Conservation (phyloP, 2,113 vertebrate species). For the Phocoena sinus region DNA sequence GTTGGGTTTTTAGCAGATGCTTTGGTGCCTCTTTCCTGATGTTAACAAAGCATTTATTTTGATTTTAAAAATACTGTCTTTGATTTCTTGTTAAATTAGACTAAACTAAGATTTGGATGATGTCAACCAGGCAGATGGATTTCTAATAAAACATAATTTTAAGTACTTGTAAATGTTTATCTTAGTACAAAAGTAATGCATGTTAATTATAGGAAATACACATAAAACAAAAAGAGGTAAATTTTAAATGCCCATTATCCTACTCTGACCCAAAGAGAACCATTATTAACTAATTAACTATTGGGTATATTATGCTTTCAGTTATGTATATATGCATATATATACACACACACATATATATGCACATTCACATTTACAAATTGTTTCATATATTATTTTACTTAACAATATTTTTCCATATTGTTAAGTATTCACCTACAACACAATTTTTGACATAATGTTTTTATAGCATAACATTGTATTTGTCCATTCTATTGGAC, state of each 20-base stretch:
- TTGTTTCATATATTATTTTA: not conserved
- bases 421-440: not conserved
- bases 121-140: not conserved
- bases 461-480: not conserved
- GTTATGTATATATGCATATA: not conserved
- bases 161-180: not conserved
- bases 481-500: not conserved
- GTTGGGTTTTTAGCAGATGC: not conserved
- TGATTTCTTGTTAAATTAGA: not conserved
- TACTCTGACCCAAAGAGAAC: not conserved
- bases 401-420: not conserved
- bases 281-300: not conserved
- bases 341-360: not conserved
- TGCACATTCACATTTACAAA: not conserved
- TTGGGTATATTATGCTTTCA: not conserved
- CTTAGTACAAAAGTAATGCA: not conserved
- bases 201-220: not conserved
- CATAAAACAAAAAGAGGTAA: not conserved
- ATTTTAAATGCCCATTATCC: not conserved
- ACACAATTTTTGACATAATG: not conserved
- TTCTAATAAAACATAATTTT: constrained; percentile 1
- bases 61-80: not conserved
- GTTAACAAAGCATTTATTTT: constrained; percentile 29
- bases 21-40: constrained; percentile 7
- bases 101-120: not conserved